These are phyloP conservation scores for Serinus canaria DNA, from an alignment of 2,113 vertebrate genomes.

Conservation along the genomic window DNA sequence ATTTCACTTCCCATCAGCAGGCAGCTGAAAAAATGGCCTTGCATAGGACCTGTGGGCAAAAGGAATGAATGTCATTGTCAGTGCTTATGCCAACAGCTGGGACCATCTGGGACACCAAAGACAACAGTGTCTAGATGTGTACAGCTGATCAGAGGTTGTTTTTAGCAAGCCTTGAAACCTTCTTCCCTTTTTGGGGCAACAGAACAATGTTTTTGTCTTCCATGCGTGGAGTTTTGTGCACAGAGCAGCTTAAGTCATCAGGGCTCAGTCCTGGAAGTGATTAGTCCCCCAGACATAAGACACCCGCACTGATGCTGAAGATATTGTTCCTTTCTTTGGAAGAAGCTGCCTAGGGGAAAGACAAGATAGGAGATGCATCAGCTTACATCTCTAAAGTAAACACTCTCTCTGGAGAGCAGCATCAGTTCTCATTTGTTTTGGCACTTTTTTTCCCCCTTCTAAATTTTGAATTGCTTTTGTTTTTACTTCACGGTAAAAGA, in stretches of 20 bases:
- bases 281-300: neutral
- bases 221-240: neutral
- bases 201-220: neutral
- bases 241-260: neutral
- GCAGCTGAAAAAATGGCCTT: constrained; percentile 19
- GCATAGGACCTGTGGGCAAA: neutral
- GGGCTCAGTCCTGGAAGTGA: neutral
- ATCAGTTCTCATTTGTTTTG: neutral
- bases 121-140: constrained; percentile 3
- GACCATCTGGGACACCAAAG: constrained; percentile 19
- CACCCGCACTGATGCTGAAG: neutral
- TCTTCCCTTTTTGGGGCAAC: constrained; percentile 24
- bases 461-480: neutral
- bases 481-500: neutral
- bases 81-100: constrained; percentile 24
- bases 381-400: neutral
- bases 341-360: neutral
- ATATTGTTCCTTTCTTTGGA: neutral
- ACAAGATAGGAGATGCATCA: neutral
- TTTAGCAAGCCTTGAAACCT: constrained; percentile 21
- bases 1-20: neutral
- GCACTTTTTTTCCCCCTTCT: neutral
- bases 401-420: neutral
- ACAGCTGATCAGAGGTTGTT: neutral
- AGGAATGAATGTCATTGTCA: constrained; percentile 26